Conservation (phyloP, 2,113 vertebrate species). For the Equus quagga region DNA sequence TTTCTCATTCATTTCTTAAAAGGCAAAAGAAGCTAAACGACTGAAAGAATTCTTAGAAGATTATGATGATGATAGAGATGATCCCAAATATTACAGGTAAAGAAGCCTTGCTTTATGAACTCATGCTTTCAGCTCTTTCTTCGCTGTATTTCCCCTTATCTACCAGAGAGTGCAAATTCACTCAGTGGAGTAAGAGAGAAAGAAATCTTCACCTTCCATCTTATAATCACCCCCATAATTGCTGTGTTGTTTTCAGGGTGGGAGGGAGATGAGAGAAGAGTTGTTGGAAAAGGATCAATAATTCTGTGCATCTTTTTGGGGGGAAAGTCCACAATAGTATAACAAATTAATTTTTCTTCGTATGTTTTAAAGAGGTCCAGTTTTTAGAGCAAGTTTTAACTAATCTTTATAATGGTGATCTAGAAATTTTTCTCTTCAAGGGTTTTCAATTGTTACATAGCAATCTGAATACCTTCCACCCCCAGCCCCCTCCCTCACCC, state of each 20-base stretch:
- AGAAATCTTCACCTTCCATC: background rate
- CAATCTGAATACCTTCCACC: background rate
- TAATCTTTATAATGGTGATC: background rate
- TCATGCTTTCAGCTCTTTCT: background rate
- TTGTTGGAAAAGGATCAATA: background rate
- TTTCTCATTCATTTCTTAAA: constrained; percentile 63
- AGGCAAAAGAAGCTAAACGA: constrained; percentile 98
- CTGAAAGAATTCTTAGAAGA: constrained; percentile 99
- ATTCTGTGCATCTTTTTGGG: background rate
- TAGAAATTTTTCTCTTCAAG: constrained; percentile 20
- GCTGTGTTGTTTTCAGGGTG: background rate
- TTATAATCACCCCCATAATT: background rate
- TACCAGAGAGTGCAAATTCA: background rate
- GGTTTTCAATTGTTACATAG: background rate
- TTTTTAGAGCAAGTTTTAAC: constrained; percentile 42
- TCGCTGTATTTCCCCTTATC: background rate
- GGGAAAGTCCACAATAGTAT: background rate
- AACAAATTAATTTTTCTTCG: background rate
- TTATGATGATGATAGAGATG: constrained; percentile 98
- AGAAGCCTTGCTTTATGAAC: background rate
- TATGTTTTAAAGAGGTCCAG: background rate
- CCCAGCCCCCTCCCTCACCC: rapidly evolving
- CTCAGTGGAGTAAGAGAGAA: background rate
- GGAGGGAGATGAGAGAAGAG: background rate
- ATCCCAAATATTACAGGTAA: constrained; percentile 98